These are phyloP conservation scores for Bagarius yarrelli DNA, from an alignment of 2,113 vertebrate genomes.

Conservation along the genomic window DNA sequence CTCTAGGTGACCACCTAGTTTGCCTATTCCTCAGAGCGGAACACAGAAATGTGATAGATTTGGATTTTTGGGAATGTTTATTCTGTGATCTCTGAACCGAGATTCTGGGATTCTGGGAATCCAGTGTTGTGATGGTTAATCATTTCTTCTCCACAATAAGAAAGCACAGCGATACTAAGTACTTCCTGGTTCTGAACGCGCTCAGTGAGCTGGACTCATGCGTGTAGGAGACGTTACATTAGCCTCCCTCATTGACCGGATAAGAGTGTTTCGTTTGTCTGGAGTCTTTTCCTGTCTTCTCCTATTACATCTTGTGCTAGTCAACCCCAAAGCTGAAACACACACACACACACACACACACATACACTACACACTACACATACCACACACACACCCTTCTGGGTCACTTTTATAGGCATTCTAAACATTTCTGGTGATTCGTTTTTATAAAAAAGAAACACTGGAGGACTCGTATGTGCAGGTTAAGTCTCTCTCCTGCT, in stretches of 20 bases:
- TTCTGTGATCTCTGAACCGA: slow-evolving; percentile 40
- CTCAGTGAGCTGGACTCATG: background rate
- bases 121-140: background rate
- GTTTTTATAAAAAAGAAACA: slow-evolving; percentile 24
- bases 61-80: slow-evolving; percentile 34
- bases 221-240: background rate
- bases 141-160: background rate
- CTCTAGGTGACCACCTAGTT: too few relatives aligned
- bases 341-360: slow-evolving; percentile 4
- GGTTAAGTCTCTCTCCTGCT: slow-evolving; percentile 36
- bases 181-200: slow-evolving; percentile 1
- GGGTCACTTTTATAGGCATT: slow-evolving; percentile 33
- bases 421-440: slow-evolving; percentile 35
- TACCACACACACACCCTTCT: slow-evolving; percentile 28
- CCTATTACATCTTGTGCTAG: slow-evolving; percentile 17
- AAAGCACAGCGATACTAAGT: slow-evolving; percentile 6
- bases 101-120: slow-evolving; percentile 27
- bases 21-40: too few relatives aligned
- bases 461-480: slow-evolving; percentile 30
- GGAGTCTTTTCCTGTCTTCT: slow-evolving; percentile 25
- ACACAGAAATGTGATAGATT: too few relatives aligned
- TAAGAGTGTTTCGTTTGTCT: slow-evolving; percentile 26
- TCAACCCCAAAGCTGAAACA: background rate
- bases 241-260: slow-evolving; percentile 8
- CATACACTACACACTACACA: background rate